Base-by-base conservation (phyloP, 92 coral and sea anemone species). In the Zoanthus sociatus region DNA sequence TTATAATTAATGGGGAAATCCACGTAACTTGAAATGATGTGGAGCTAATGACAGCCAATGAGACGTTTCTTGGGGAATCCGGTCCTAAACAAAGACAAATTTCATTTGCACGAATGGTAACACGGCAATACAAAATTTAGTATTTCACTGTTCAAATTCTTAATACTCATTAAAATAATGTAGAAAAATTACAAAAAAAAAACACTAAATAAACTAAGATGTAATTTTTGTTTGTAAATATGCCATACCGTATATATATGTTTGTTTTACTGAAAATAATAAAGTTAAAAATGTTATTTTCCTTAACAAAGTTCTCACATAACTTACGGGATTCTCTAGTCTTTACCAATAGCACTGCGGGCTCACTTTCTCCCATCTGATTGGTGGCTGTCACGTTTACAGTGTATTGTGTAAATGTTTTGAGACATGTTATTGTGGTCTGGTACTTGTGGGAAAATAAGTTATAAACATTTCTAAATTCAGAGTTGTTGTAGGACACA, bases 381-480 rank as follows among this genome's bases (percentile, higher is more conserved):
- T 94, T 94, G 16, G 79, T 89, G 16, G 96, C 96, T 47, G 94
- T 83, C 15, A 84, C 79, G 14, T 18, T 56, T 37, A 94, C 78
- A 33, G 15, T 66, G 69, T 94, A 94, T 46, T 15, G 60, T 16
- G 90, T 91, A 56, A 91, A 90, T 6, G 94, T 90, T 47, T 54
- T 83, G 33, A 94, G 86, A 32, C 66, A 32, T 15, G 78, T 44
- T 14, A 92, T 84, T 0, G 7, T 78, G 15, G 42, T 9, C 16
- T 50, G 46, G 21, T 50, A 14, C n/a, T 68, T 51, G 51, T 77
- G 30, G 30, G 71, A 82, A 46, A 84, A 87, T 7, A 84, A 58
- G 69, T 89, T 91, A 58, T 30, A 12, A 12, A 83, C 20, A 69
- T 11, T 63, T 66, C 71, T 31, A 1, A 78, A 87, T 26, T 89